These are phyloP conservation scores for Meleagris gallopavo DNA, from an alignment of 2,113 vertebrate genomes.

Conservation along the genomic window DNA sequence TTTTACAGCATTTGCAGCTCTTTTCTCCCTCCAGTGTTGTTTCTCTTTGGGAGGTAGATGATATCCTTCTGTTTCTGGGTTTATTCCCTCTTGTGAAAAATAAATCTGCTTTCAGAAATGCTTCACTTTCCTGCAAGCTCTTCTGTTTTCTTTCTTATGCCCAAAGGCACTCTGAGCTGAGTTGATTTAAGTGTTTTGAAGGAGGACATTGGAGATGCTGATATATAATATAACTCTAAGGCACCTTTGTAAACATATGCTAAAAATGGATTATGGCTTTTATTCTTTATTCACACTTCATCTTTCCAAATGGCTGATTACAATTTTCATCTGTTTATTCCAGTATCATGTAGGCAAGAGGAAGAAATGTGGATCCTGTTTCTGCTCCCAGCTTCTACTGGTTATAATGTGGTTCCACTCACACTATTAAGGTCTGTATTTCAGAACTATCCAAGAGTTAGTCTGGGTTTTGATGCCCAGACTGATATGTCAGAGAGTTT, in stretches of 20 bases:
- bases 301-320: conserved; percentile 30
- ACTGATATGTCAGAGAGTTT: not conserved
- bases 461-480: not conserved
- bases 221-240: conserved; percentile 27
- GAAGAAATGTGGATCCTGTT: not conserved
- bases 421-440: not conserved
- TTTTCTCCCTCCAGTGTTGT: not conserved
- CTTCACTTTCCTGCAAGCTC: conserved; percentile 33
- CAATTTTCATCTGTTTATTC: conserved; percentile 28
- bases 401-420: accelerated
- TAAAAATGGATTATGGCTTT: conserved; percentile 59
- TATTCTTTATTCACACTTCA: conserved; percentile 23
- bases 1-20: conserved; percentile 18
- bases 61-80: conserved; percentile 26
- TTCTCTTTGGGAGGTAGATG: conserved; percentile 21
- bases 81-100: conserved; percentile 42
- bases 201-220: conserved; percentile 1
- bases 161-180: conserved; percentile 61
- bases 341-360: not conserved
- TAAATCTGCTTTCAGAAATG: conserved; percentile 56
- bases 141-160: conserved; percentile 6
- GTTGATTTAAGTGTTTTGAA: conserved; percentile 65
- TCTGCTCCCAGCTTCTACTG: not conserved
- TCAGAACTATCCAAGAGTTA: not conserved
- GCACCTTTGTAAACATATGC: conserved; percentile 25